phyloP scores from a whole-genome alignment of 2,797 vertebrate species.

The Sebastes nivosus region DNA sequence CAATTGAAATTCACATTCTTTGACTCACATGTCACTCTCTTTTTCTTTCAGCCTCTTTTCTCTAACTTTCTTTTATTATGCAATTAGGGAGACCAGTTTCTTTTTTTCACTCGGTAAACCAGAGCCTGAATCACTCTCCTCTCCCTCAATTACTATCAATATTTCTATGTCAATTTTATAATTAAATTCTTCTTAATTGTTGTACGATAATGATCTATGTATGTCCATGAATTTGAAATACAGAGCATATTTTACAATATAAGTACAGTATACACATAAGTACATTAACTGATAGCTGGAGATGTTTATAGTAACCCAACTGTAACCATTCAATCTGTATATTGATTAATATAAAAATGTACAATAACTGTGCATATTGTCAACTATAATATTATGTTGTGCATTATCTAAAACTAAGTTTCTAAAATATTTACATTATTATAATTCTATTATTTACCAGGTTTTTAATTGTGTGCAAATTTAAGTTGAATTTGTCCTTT shows the following conservation, averaged over 20 bases:
- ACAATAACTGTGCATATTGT: background rate
- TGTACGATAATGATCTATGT: background rate
- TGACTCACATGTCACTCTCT: conserved; percentile 38
- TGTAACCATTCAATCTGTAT: background rate
- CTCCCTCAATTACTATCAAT: background rate
- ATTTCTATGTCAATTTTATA: background rate
- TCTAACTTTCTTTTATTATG: conserved; percentile 50
- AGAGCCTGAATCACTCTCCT: background rate
- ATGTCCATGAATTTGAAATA: background rate
- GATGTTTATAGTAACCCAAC: background rate
- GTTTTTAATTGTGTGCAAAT: background rate
- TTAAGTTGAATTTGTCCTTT: background rate
- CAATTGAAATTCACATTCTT: conserved; percentile 67
- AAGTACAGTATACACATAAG: background rate
- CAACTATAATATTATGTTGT: background rate
- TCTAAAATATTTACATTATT: background rate
- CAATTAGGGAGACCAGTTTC: conserved; percentile 13
- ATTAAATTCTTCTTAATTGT: background rate
- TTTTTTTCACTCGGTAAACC: conserved; percentile 15
- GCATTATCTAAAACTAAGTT: background rate
- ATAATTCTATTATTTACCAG: background rate
- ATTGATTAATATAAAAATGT: background rate
- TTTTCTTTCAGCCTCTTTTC: conserved; percentile 45
- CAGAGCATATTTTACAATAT: background rate
- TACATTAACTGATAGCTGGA: background rate